Evolutionary conservation across 2,888 invertebrate species (phyloP).

Genomic region (Xanthia togata): DNA sequence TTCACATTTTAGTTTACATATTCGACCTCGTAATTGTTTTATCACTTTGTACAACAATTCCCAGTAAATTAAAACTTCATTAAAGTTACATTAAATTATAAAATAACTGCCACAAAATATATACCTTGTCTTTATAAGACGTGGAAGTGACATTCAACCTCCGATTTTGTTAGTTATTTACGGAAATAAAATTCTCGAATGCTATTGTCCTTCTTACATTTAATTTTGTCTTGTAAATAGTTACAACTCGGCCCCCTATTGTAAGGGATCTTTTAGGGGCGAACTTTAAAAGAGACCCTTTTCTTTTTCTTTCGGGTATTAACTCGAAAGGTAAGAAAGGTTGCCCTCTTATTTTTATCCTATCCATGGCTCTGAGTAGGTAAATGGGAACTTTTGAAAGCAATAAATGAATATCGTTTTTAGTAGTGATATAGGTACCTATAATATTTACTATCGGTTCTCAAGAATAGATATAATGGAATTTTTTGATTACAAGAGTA

Average conservation of each 20-base stretch:
- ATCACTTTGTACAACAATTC: background rate
- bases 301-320: slow-evolving; percentile 35
- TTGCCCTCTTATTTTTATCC: slow-evolving; percentile 23
- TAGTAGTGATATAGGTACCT: background rate
- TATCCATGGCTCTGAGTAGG: background rate
- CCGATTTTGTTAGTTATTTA: background rate
- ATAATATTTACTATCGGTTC: background rate
- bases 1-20: background rate
- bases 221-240: slow-evolving; percentile 26
- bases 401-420: slow-evolving; percentile 6
- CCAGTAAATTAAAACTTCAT: no score
- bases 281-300: slow-evolving; percentile 27
- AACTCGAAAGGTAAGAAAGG: slow-evolving; percentile 37
- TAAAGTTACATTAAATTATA: no score
- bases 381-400: slow-evolving; percentile 12
- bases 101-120: background rate
- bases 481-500: no score
- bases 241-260: background rate
- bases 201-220: background rate
- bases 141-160: no score
- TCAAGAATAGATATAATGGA: no score
- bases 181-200: background rate
- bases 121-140: background rate
- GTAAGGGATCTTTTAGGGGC: slow-evolving; percentile 24
- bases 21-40: background rate